These are phyloP conservation scores for Xerus rutilus DNA, from an alignment of 2,797 vertebrate species.

Conservation along the genomic window DNA sequence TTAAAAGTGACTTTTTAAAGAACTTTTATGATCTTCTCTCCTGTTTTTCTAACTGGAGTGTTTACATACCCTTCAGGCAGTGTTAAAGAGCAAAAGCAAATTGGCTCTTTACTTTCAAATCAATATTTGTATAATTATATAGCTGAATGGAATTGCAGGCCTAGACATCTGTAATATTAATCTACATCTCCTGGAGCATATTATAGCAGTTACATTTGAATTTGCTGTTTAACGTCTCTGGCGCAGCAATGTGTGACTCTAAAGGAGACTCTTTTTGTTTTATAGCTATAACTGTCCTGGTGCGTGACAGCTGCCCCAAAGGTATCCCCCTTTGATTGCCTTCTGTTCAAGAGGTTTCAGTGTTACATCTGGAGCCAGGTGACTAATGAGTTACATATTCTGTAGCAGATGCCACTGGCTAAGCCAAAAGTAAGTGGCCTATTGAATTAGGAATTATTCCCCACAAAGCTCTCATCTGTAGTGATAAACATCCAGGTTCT, in stretches of 20 bases:
- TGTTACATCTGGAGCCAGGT: constrained; percentile 79
- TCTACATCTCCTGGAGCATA: constrained; percentile 78
- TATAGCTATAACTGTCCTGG: constrained; percentile 72
- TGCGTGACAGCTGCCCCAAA: constrained; percentile 73
- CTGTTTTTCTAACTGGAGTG: constrained; percentile 58
- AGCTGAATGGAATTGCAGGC: constrained; percentile 74
- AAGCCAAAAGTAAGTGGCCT: constrained; percentile 62
- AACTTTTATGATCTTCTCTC: constrained; percentile 54
- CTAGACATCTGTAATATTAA: constrained; percentile 80
- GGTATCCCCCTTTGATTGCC: constrained; percentile 75
- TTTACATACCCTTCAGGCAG: constrained; percentile 77
- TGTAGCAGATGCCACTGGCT: constrained; percentile 74
- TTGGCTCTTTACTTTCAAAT: constrained; percentile 83
- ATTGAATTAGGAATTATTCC: constrained; percentile 61
- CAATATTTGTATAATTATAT: constrained; percentile 86
- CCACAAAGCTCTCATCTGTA: constrained; percentile 27
- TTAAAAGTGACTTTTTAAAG: constrained; percentile 12
- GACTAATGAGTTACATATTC: constrained; percentile 77
- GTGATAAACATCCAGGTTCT: neutral
- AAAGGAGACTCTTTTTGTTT: constrained; percentile 78
- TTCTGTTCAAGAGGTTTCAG: constrained; percentile 75
- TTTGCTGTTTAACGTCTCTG: constrained; percentile 75
- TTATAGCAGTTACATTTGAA: constrained; percentile 77
- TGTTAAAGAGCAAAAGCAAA: constrained; percentile 84
- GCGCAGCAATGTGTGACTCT: constrained; percentile 56